These are phyloP conservation scores for Callosobruchus maculatus DNA, from an alignment of 2,888 invertebrate species.

Conservation along the genomic window DNA sequence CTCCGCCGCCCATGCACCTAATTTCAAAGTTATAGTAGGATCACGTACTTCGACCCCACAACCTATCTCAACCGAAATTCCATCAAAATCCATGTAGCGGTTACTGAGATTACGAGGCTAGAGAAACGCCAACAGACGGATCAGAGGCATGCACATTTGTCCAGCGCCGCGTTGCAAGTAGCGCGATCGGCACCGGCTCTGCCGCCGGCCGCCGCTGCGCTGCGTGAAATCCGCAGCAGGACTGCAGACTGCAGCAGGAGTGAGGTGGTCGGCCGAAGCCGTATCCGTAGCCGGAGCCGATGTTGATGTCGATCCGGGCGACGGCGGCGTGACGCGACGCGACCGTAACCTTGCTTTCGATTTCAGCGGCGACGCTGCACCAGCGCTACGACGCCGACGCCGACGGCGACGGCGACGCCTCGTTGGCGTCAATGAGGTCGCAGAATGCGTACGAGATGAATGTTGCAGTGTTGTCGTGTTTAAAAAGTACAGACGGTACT, in stretches of 20 bases:
- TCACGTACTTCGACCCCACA: too few relatives aligned
- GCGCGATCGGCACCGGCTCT: background rate
- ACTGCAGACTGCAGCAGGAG: background rate
- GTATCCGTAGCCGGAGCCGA: background rate
- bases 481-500: too few relatives aligned
- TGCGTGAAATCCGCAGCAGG: background rate
- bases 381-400: background rate
- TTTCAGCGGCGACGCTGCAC: constrained; percentile 3
- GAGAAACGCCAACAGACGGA: background rate
- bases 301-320: background rate
- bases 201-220: background rate
- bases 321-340: constrained; percentile 6
- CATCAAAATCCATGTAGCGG: too few relatives aligned
- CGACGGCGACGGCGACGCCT: background rate
- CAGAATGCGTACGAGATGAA: background rate
- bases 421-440: background rate
- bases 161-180: background rate
- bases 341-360: constrained; percentile 27
- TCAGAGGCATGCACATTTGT: background rate
- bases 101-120: too few relatives aligned
- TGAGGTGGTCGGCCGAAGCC: background rate
- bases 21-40: too few relatives aligned
- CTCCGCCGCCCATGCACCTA: too few relatives aligned
- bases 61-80: too few relatives aligned
- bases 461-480: background rate